Evolutionary conservation across 2,113 vertebrate genomes (phyloP), one percentile per base, ranked within the genome.

Genomic region (Brachirus orientalis): DNA sequence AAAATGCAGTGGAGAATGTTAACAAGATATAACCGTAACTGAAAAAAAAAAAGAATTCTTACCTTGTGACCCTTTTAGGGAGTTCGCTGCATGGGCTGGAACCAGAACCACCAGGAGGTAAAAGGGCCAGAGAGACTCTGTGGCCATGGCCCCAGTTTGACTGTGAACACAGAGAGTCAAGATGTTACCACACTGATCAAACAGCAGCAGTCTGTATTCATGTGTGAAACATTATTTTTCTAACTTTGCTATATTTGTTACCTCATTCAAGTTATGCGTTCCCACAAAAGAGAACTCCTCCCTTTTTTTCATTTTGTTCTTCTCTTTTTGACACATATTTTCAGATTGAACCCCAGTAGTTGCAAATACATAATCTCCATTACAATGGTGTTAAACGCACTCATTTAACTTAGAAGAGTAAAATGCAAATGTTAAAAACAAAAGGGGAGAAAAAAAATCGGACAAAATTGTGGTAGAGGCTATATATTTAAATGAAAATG

Each of bases 61-160:
- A 87, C 85, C 75, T 43, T 20, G 55, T 0, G n/a, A 19, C 17
- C 5, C 17, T 72, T n/a, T 57, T 55, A 64, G 60, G 43, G 59
- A 14, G 18, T 56, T 40, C 12, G 56, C 40, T 1, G 53, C 55
- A 10, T 33, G 11, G 40, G 35, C 35, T 10, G 54, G 58, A 18
- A 63, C 16, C 59, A 87, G 67, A 69, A 68, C 37, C 48, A 58
- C 1, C n/a, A 77, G 72, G 10, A 75, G 6, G 6, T 8, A 37
- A 0, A 56, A 16, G 57, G 38, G 45, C 60, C 46, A 51, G 62
- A 45, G 65, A 66, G 35, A 44, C 70, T 59, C 18, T 70, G 62
- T 55, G 8, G 20, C 37, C 0, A 43, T 11, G 36, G 43, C 48
- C 16, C 12, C 6, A 8, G 12, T 41, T 10, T 4, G 36, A 22